Evolutionary conservation across 1,140 invertebrate species (phyloP).

Genomic region (Drosophila hydei): DNA sequence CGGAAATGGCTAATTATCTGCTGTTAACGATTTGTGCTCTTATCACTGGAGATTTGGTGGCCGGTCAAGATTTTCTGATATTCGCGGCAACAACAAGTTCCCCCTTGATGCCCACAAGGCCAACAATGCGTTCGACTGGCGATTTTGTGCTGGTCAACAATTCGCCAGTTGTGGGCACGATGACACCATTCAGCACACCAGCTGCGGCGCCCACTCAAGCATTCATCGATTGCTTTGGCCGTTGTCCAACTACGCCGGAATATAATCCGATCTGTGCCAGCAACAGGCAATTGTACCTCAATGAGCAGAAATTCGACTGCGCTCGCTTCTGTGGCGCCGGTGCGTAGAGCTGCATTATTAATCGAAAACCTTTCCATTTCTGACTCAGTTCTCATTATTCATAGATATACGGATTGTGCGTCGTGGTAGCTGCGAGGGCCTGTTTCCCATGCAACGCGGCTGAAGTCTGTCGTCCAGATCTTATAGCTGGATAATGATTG

Average conservation of each 20-base stretch:
- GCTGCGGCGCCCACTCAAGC: conserved; percentile 58
- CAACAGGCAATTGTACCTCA: conserved; percentile 87
- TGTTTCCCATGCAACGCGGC: conserved; percentile 74
- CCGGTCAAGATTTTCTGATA: conserved; percentile 39
- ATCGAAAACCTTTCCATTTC: not conserved
- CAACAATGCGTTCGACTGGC: conserved; percentile 17
- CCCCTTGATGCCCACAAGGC: not conserved
- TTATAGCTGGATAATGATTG: too few species aligned
- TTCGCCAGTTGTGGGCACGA: conserved; percentile 38
- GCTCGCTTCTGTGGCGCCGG: conserved; percentile 86
- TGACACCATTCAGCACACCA: conserved; percentile 55
- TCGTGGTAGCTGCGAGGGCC: conserved; percentile 70
- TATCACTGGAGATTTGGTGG: conserved; percentile 14
- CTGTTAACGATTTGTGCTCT: conserved; percentile 3
- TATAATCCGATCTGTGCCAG: conserved; percentile 90
- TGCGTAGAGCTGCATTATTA: conserved; percentile 61
- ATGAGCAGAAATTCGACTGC: conserved; percentile 86
- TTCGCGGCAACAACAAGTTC: conserved; percentile 34
- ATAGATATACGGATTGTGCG: conserved; percentile 75
- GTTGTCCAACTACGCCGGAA: conserved; percentile 85
- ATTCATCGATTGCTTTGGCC: conserved; percentile 82
- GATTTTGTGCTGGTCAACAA: conserved; percentile 74
- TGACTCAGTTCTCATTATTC: conserved; percentile 22
- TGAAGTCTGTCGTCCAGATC: conserved; percentile 21
- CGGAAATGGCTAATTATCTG: conserved; percentile 28